Percentiles rank a stretch among this genome's conserved stretches.
These are phyloP conservation scores for Antechinus flavipes DNA, from an alignment of 2,113 vertebrate genomes.

Conservation along the genomic window DNA sequence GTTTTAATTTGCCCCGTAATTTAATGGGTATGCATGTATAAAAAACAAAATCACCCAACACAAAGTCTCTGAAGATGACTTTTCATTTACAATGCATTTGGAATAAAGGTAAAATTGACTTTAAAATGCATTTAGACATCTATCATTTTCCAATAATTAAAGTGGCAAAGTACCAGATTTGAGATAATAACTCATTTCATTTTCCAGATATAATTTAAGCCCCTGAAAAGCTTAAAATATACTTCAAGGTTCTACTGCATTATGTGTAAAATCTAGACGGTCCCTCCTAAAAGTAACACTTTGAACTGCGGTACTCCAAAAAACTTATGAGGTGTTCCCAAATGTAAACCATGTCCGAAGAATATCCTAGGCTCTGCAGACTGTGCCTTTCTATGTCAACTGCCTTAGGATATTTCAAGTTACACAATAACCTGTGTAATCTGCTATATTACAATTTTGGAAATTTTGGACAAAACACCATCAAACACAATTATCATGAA, in stretches of 20 bases:
- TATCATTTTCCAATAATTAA: constrained; percentile 58
- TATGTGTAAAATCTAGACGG: constrained; percentile 60
- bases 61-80: constrained; percentile 70
- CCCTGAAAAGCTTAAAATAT: constrained; percentile 64
- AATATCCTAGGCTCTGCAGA: constrained; percentile 76
- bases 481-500: constrained; percentile 68
- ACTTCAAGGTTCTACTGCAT: constrained; percentile 82
- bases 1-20: constrained; percentile 52
- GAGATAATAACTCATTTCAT: constrained; percentile 66
- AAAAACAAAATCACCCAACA: constrained; percentile 55
- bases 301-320: constrained; percentile 81
- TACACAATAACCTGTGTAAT: constrained; percentile 67
- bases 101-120: constrained; percentile 48
- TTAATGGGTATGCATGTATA: constrained; percentile 51
- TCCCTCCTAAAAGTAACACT: constrained; percentile 72
- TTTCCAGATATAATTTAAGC: constrained; percentile 59
- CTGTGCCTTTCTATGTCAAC: constrained; percentile 68
- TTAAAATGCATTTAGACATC: constrained; percentile 54
- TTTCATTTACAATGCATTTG: constrained; percentile 63
- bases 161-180: constrained; percentile 69
- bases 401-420: constrained; percentile 72
- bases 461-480: constrained; percentile 80
- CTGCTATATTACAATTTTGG: constrained; percentile 72
- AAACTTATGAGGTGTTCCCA: constrained; percentile 73
- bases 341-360: constrained; percentile 75